phyloP scores from a whole-genome alignment of 1,140 invertebrate species.

The Hermetia illucens region DNA sequence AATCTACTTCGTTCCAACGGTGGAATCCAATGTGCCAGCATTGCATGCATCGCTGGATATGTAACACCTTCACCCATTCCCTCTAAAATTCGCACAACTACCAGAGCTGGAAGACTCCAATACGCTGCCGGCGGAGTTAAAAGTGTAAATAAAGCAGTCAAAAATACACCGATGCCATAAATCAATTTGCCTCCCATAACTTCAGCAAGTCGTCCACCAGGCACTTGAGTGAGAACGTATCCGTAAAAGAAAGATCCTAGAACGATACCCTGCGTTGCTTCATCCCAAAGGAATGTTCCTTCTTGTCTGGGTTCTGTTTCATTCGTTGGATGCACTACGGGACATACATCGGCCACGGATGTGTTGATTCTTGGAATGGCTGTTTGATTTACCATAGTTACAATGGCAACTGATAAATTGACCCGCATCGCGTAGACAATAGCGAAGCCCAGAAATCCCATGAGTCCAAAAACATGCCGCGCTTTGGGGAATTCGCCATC shows the following conservation, averaged over 20 bases:
- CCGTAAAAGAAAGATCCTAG: conserved; percentile 77
- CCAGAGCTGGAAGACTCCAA: conserved; percentile 52
- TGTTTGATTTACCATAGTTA: conserved; percentile 81
- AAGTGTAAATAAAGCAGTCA: conserved; percentile 64
- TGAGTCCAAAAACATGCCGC: conserved; percentile 58
- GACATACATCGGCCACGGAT: conserved; percentile 44
- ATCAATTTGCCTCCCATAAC: conserved; percentile 65
- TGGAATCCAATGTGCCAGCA: conserved; percentile 70
- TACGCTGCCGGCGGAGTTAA: conserved; percentile 57
- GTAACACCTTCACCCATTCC: conserved; percentile 79
- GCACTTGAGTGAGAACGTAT: conserved; percentile 75
- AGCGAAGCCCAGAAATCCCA: conserved; percentile 66
- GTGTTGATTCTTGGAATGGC: conserved; percentile 38
- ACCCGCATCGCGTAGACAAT: conserved; percentile 84
- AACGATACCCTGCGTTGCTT: conserved; percentile 63
- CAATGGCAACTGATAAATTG: conserved; percentile 85
- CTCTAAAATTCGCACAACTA: conserved; percentile 63
- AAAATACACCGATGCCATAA: conserved; percentile 59
- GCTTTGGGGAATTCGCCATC: conserved; percentile 35
- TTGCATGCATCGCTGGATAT: conserved; percentile 68
- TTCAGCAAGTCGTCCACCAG: conserved; percentile 69
- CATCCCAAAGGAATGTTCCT: conserved; percentile 66
- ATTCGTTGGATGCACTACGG: conserved; percentile 34
- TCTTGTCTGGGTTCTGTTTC: conserved; percentile 37
- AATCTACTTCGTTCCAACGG: conserved; percentile 66